Evolutionary conservation across 1,140 invertebrate genomes (phyloP), one percentile per base, ranked within the genome.

Genomic region (Choristoneura fumiferana): DNA sequence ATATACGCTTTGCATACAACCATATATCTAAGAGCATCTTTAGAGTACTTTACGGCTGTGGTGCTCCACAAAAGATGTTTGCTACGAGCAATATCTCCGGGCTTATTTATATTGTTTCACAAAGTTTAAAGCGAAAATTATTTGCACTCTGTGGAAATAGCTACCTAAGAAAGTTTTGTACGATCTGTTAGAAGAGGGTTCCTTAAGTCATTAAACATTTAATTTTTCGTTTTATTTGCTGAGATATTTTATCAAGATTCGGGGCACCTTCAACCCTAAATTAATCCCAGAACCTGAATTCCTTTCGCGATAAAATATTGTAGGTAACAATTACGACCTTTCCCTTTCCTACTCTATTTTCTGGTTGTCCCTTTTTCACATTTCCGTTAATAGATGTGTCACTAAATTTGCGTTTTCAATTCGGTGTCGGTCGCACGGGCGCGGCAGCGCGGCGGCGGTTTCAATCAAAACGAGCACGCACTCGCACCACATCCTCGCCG

Each of bases 371-470:
- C 71, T 77, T 63, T 69, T 71, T 82, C 71, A 76, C 79, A 73
- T 86, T 84, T 81, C 64, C 80, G 83, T 80, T 84, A 87, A 87
- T 87, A 86, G 83, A 87, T 75, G 76, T 84, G 83, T 84, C 83
- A 86, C 64, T 84, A 79, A 84, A 87, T 86, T 86, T 84, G 84
- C 82, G 82, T 86, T 87, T 87, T 87, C 83, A 84, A 85, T 87
- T 87, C 77, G 66, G 69, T 58, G 77, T 72, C 71, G 76, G 73
- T 61, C 62, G 73, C 81, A 78, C 43, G 2, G 40, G 17, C 39
- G 61, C 56, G 71, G 70, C 63, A n/a, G 64, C 69, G 64, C 45
- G 76, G 61, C 67, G 80, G 75, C 58, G 82, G 82, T 84, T 88
- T 88, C 85, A 88, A 88, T 88, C 85, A 88, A 82, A 86, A 78